A percentile compares a stretch with the other conserved stretches of the same genome.
Conservation (phyloP, 2,113 vertebrate species). For the Phalacrocorax pelagicus region DNA sequence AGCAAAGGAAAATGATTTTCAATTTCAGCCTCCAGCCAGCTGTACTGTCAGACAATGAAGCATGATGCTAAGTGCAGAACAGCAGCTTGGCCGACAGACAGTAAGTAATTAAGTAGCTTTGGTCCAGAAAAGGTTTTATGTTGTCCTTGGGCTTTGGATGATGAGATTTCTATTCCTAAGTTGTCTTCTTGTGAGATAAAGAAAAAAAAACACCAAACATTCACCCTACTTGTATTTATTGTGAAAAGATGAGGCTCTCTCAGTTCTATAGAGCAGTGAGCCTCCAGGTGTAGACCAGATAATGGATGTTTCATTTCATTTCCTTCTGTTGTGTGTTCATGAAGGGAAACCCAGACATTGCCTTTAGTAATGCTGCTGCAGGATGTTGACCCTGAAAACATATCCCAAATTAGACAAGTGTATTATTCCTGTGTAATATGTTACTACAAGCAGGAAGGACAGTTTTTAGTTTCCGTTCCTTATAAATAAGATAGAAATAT, state of each 20-base stretch:
- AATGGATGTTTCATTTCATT: slow-evolving; percentile 41
- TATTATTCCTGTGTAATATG: neutral
- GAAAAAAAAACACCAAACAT: neutral
- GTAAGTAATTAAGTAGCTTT: neutral
- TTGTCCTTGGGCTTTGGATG: neutral
- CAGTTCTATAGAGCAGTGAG: neutral
- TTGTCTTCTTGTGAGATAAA: neutral
- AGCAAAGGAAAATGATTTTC: slow-evolving; percentile 52
- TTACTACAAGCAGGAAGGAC: neutral
- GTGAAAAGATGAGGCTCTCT: neutral
- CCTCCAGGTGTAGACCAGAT: slow-evolving; percentile 17
- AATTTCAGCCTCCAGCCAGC: slow-evolving; percentile 23
- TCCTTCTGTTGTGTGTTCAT: neutral
- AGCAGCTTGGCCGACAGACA: neutral
- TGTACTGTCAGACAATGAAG: slow-evolving; percentile 31
- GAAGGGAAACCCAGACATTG: slow-evolving; percentile 1
- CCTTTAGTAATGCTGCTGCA: neutral
- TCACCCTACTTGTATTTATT: neutral
- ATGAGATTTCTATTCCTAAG: neutral
- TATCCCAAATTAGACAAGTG: neutral
- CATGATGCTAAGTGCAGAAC: slow-evolving; percentile 9
- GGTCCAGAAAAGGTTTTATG: neutral
- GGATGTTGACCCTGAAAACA: neutral
- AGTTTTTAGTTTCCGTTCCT: neutral
- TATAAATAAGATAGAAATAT: neutral